A percentile compares a stretch with the other conserved stretches of the same genome.
Conservation (phyloP, 2,797 vertebrate species). For the Melanitta fusca region DNA sequence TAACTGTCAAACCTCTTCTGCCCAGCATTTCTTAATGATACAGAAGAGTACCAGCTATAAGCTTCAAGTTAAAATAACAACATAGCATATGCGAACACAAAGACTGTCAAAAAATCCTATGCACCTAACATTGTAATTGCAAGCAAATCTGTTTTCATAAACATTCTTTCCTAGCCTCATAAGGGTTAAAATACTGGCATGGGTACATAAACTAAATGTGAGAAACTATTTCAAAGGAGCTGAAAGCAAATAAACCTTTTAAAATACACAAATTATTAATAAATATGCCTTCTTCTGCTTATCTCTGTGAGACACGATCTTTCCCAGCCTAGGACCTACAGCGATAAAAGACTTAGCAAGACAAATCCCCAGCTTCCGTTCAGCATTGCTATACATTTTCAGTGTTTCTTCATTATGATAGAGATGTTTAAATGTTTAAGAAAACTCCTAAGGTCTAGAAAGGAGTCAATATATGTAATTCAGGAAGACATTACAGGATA, state of each 20-base stretch:
- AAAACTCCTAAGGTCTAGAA: neutral
- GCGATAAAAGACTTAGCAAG: neutral
- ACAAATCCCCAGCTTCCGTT: neutral
- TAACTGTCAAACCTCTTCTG: neutral
- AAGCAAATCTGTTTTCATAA: neutral
- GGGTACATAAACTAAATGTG: neutral
- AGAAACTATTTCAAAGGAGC: neutral
- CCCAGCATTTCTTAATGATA: neutral
- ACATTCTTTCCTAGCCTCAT: neutral
- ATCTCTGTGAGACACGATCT: neutral
- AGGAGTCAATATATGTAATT: neutral
- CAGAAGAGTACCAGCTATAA: neutral
- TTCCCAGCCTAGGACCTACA: neutral
- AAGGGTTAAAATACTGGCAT: neutral
- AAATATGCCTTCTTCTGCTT: neutral
- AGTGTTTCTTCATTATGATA: neutral
- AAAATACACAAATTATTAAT: neutral
- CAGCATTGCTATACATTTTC: neutral
- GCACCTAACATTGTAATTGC: neutral
- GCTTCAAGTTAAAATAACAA: neutral
- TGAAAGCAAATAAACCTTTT: neutral
- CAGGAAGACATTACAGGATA: neutral
- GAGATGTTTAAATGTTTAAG: neutral
- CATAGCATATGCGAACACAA: neutral
- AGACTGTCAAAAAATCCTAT: neutral